Conservation (phyloP, 2,113 vertebrate species). For the Grallaria varia region DNA sequence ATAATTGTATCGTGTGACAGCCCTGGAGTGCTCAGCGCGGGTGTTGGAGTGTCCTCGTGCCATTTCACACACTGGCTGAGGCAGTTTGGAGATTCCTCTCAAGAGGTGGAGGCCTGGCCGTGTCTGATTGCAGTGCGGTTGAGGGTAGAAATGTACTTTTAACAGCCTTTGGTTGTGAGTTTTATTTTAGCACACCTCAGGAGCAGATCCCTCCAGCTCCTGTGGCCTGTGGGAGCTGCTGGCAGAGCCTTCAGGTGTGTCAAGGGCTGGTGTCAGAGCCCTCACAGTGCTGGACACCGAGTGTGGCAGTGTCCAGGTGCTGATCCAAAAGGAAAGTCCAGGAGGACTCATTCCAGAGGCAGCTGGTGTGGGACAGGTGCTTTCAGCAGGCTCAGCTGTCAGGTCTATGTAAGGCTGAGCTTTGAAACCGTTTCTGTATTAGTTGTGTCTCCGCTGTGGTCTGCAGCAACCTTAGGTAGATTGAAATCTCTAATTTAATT, state of each 20-base stretch:
- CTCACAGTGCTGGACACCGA: not conserved
- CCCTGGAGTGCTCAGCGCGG: not conserved
- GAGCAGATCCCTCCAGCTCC: not conserved
- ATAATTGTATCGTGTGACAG: not conserved
- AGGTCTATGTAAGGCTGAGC: not conserved
- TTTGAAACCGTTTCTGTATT: not conserved
- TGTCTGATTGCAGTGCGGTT: not conserved
- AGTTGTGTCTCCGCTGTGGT: not conserved
- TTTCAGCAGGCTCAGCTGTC: not conserved
- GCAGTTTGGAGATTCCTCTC: not conserved
- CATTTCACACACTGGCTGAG: not conserved
- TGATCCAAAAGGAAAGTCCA: not conserved
- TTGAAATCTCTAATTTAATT: not conserved
- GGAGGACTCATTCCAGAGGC: not conserved
- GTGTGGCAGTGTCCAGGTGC: not conserved
- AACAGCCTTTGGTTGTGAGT: not conserved
- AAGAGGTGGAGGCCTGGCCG: not conserved
- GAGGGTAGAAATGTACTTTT: not conserved
- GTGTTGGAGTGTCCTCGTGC: not conserved
- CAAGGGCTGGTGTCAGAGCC: not conserved
- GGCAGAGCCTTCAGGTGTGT: not conserved
- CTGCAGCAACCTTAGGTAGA: not conserved
- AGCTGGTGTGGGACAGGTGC: not conserved
- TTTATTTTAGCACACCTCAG: not conserved
- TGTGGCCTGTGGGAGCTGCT: fast-evolving